Evolutionary conservation across 2,113 vertebrate genomes (phyloP).

Genomic region (Plestiodon gilberti): DNA sequence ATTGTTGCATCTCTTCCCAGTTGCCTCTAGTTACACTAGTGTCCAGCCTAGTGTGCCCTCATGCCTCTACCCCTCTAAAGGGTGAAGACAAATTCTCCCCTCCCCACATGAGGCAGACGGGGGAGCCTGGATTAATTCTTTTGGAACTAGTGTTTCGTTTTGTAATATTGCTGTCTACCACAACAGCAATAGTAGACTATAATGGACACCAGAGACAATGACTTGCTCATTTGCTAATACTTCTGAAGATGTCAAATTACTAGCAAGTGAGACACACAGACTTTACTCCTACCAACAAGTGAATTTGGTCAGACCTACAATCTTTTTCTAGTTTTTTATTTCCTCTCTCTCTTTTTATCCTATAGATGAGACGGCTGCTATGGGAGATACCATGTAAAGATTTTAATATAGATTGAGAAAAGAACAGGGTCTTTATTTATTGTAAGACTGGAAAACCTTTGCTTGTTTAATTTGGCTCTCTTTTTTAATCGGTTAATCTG

Average conservation of each 20-base stretch:
- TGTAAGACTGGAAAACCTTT: constrained; percentile 27
- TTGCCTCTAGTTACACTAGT: no score
- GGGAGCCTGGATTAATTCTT: not conserved
- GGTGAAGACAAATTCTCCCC: no score
- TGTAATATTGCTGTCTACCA: not conserved
- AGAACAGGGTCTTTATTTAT: constrained; percentile 50
- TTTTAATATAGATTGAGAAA: constrained; percentile 74
- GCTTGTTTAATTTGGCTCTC: constrained; percentile 43
- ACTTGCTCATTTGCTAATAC: not conserved
- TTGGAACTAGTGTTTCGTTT: not conserved
- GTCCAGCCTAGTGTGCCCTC: no score
- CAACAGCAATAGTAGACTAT: not conserved
- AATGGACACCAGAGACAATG: not conserved
- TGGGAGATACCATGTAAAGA: constrained; percentile 52
- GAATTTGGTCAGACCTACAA: not conserved
- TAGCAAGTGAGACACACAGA: not conserved
- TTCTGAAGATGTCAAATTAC: not conserved
- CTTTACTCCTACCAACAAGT: not conserved
- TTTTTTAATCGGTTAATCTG: constrained; percentile 17
- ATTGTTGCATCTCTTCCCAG: no score
- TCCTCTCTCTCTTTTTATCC: constrained; percentile 51
- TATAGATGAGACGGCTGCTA: constrained; percentile 48
- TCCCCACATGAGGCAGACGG: no score
- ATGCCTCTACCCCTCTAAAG: no score
- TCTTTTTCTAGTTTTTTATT: constrained; percentile 53